These are phyloP conservation scores for Drosophila athabasca DNA, from an alignment of 1,140 invertebrate species.

Conservation along the genomic window DNA sequence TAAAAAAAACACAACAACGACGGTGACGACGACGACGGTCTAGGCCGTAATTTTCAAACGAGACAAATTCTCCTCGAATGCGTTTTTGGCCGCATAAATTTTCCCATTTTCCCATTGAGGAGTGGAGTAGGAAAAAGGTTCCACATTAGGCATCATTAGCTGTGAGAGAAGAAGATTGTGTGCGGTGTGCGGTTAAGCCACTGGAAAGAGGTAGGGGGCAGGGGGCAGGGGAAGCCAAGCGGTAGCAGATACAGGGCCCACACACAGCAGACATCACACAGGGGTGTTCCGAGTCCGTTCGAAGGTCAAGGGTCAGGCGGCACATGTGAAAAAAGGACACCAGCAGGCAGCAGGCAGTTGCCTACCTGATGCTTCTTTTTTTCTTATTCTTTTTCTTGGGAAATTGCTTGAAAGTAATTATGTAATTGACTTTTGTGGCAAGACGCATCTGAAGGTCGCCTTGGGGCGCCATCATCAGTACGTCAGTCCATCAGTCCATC, in stretches of 20 bases:
- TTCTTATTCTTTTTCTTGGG: constrained; percentile 44
- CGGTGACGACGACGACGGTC: background rate
- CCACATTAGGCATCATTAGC: constrained; percentile 71
- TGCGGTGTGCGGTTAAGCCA: constrained; percentile 26
- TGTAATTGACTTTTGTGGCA: constrained; percentile 66
- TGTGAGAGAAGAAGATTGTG: constrained; percentile 19
- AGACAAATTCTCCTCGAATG: constrained; percentile 47
- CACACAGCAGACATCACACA: background rate
- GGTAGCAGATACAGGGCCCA: background rate
- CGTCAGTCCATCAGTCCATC: constrained; percentile 20
- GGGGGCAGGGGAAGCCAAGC: constrained; percentile 19
- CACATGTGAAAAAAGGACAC: constrained; percentile 42
- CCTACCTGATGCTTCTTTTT: constrained; percentile 3
- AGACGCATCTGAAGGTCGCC: constrained; percentile 21
- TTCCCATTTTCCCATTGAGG: constrained; percentile 68
- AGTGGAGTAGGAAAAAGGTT: constrained; percentile 42
- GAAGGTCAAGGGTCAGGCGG: no score
- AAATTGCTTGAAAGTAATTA: constrained; percentile 75
- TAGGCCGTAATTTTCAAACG: constrained; percentile 38
- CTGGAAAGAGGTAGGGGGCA: constrained; percentile 19
- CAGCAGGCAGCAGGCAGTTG: constrained; percentile 23
- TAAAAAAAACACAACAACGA: constrained; percentile 37
- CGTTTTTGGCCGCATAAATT: constrained; percentile 61
- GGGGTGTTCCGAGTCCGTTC: no score
- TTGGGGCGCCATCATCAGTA: constrained; percentile 22